phyloP scores from a whole-genome alignment of 2,797 vertebrate species.

The Silurus aristotelis region DNA sequence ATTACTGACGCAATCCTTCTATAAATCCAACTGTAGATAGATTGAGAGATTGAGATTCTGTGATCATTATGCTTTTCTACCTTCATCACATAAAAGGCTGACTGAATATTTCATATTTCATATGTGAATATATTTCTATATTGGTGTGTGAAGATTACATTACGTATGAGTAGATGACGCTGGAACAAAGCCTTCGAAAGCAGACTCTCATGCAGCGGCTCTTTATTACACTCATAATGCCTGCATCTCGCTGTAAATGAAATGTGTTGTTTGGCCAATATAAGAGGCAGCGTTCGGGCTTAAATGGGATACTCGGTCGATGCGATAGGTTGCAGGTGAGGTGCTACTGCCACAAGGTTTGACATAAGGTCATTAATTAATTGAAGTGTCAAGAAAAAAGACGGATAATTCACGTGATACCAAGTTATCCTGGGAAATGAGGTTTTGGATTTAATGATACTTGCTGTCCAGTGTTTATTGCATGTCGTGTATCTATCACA shows the following conservation, averaged over 20 bases:
- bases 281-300: constrained; percentile 39
- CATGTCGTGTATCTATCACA: neutral
- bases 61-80: neutral
- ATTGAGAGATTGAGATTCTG: neutral
- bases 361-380: constrained; percentile 40
- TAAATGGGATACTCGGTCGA: constrained; percentile 40
- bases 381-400: constrained; percentile 35
- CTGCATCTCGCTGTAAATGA: constrained; percentile 42
- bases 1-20: neutral
- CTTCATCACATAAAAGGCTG: neutral
- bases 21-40: no score
- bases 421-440: neutral
- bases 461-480: neutral
- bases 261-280: constrained; percentile 49
- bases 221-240: constrained; percentile 58
- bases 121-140: neutral
- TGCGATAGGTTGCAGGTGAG: constrained; percentile 42
- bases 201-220: constrained; percentile 44
- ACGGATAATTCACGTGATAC: constrained; percentile 15
- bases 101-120: neutral
- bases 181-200: constrained; percentile 36
- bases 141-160: neutral
- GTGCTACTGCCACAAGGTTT: constrained; percentile 24
- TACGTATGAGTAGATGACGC: constrained; percentile 27
- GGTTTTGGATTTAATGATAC: constrained; percentile 24